These are phyloP conservation scores for Anthonomus grandis DNA, from an alignment of 1,140 invertebrate genomes.

Conservation along the genomic window DNA sequence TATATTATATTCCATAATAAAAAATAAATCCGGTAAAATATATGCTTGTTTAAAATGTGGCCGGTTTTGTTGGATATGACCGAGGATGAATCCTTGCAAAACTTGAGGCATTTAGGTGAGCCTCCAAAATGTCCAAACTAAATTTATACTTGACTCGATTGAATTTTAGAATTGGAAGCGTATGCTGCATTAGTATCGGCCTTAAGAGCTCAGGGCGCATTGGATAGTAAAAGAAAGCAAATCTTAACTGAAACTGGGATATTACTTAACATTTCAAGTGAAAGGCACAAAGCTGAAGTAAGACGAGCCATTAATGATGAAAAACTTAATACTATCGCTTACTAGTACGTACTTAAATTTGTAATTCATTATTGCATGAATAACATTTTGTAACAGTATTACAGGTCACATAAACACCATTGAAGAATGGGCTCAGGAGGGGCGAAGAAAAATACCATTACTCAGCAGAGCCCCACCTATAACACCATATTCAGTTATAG, in stretches of 20 bases:
- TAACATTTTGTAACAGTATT: conserved; percentile 57
- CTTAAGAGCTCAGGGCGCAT: conserved; percentile 85
- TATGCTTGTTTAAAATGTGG: too few species aligned
- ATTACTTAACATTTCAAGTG: conserved; percentile 81
- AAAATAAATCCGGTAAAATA: too few species aligned
- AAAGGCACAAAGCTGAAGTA: conserved; percentile 87
- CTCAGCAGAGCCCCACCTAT: conserved; percentile 77
- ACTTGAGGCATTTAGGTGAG: conserved; percentile 79
- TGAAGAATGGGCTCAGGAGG: conserved; percentile 84
- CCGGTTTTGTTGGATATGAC: conserved; percentile 70
- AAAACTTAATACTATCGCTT: conserved; percentile 79
- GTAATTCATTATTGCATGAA: background rate
- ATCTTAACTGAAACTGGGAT: conserved; percentile 77
- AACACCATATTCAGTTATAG: conserved; percentile 78
- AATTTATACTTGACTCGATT: too few species aligned
- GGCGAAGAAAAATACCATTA: conserved; percentile 74
- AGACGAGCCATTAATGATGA: conserved; percentile 88
- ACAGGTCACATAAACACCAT: conserved; percentile 70
- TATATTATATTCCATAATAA: too few species aligned
- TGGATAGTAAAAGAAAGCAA: conserved; percentile 79
- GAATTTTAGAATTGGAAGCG: conserved; percentile 78
- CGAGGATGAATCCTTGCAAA: conserved; percentile 80
- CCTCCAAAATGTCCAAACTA: too few species aligned
- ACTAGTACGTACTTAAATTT: conserved; percentile 63
- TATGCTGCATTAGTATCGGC: conserved; percentile 85